Evolutionary conservation across 2,113 vertebrate genomes (phyloP).

Genomic region (Acinonyx jubatus): DNA sequence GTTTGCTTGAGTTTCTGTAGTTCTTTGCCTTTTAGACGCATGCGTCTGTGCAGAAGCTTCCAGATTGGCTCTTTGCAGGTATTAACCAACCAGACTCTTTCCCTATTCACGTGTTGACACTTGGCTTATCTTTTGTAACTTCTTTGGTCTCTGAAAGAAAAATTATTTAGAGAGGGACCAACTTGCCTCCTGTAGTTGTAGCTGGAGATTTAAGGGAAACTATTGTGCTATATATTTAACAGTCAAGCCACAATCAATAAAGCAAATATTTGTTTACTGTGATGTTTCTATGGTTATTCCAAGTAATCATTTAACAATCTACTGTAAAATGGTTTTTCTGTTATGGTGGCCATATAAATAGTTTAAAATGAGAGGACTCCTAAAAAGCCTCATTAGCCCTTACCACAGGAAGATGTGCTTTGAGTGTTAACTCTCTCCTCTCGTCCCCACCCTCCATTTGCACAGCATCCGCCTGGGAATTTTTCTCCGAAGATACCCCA

Average conservation of each 20-base stretch:
- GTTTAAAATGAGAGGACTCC: not conserved
- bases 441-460: not conserved
- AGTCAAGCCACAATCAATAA: not conserved
- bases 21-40: not conserved
- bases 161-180: not conserved
- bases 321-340: not conserved
- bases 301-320: not conserved
- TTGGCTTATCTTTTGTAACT: not conserved
- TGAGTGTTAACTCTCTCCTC: constrained; percentile 33
- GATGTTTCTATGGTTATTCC: not conserved
- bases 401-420: not conserved
- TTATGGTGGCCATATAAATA: not conserved
- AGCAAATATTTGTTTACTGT: not conserved
- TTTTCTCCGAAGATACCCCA: constrained; percentile 96
- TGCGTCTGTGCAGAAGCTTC: not conserved
- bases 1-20: not conserved
- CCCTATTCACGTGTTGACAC: not conserved
- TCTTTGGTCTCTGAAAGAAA: not conserved
- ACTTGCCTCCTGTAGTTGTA: not conserved
- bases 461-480: constrained; percentile 96
- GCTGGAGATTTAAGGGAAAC: not conserved
- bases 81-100: not conserved
- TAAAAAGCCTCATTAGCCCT: not conserved
- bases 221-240: not conserved
- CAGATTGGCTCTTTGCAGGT: not conserved